A percentile compares a stretch with the other conserved stretches of the same genome.
Evolutionary conservation across 2,888 invertebrate species (phyloP).

Genomic region (Melipona beecheii): DNA sequence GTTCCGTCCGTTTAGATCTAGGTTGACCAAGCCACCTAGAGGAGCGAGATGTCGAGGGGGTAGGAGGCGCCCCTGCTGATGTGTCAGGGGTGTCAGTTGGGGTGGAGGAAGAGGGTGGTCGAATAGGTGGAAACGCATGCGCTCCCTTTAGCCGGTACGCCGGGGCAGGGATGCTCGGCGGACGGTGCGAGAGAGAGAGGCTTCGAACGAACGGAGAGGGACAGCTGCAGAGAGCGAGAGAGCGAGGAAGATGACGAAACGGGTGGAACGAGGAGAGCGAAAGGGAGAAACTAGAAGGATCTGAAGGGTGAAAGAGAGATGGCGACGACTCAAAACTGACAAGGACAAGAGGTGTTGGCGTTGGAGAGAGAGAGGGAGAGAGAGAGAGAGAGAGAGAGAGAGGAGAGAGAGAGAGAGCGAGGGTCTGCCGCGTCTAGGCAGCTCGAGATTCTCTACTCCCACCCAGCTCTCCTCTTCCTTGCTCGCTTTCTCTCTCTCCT

Average conservation of each 20-base stretch:
- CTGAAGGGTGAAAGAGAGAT: not conserved
- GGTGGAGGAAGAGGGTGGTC: slow-evolving; percentile 65
- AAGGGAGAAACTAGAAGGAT: not conserved
- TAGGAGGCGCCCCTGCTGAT: slow-evolving; percentile 31
- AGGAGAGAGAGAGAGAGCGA: not conserved
- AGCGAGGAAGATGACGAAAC: not conserved
- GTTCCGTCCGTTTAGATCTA: slow-evolving; percentile 43
- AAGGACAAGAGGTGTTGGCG: slow-evolving; percentile 14
- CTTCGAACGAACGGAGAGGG: not conserved
- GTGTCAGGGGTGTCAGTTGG: slow-evolving; percentile 44
- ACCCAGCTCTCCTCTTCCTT: slow-evolving; percentile 52
- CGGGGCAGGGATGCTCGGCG: slow-evolving; percentile 59
- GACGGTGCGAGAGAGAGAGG: slow-evolving; percentile 3
- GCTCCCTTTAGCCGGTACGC: slow-evolving; percentile 35
- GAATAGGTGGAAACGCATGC: slow-evolving; percentile 68
- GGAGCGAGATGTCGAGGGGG: slow-evolving; percentile 30
- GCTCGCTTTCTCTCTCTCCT: slow-evolving; percentile 65
- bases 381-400: not conserved
- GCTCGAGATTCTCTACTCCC: slow-evolving; percentile 66
- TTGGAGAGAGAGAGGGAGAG: slow-evolving; percentile 7
- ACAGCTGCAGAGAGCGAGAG: not conserved
- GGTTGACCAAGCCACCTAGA: slow-evolving; percentile 39
- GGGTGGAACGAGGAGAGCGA: too few relatives aligned
- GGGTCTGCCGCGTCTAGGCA: slow-evolving; percentile 73
- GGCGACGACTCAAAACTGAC: slow-evolving; percentile 4